Base-by-base conservation (phyloP, 2,888 invertebrate genomes). In the Drosophila recens region DNA sequence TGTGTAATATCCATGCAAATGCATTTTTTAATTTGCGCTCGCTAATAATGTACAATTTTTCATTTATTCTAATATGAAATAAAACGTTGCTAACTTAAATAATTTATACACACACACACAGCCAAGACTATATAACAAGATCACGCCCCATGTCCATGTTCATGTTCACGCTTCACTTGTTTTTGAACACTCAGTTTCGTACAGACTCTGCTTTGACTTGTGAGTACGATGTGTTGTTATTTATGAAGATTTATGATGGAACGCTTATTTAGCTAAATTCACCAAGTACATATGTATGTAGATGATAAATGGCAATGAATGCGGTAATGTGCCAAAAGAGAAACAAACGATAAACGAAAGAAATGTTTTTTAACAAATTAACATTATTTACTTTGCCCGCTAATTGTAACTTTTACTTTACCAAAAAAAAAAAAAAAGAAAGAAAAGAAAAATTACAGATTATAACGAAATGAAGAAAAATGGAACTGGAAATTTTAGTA, bases 271-370 rank as follows among this genome's bases (percentile, higher is more conserved):
- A 58, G 48, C 49, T 30, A 40, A 57, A 65, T 59, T 34, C 11
- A 59, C 59, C 45, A 57, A 58, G 51, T 42, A 33, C n/a, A 53
- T 23, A 23, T 23, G 23, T 20, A 20, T 20, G 20, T 27, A 27
- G 27, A 6, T 27, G 27, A 27, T 27, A 27, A 48, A 57, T 46
- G 66, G 76, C 67, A 77, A 77, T 61, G 65, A 71, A 76, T 75
- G 79, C 86, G 79, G 68, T 66, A 70, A 79, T 77, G 85, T 85
- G 85, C 85, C 87, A 85, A 85, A 85, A 72, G 40, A 56, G 15
- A 42, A 72, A 23, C 17, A 49, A 40, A 34, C 9, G 43, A 43
- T 20, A 59, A 67, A 51, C 9, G 38, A 62, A 33, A 45, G 15
- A 54, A 54, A 52, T 27, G 27, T 64, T 58, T 58, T 58, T 30